These are phyloP conservation scores for Serrognathus titanus DNA, from an alignment of 2,888 invertebrate genomes.

Conservation along the genomic window DNA sequence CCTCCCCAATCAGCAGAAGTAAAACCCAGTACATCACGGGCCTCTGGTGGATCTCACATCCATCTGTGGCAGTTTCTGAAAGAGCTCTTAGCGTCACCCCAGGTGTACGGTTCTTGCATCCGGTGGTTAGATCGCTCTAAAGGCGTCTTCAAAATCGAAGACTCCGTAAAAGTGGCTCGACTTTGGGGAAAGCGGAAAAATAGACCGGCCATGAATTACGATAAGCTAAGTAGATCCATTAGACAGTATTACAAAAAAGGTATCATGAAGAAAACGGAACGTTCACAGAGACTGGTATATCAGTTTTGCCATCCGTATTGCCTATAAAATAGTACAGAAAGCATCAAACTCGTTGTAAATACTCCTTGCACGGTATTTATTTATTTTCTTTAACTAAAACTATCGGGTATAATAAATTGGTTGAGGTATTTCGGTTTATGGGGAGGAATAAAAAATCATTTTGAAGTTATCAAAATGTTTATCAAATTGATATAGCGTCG, in stretches of 20 bases:
- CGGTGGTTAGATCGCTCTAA: conserved; percentile 94
- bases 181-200: conserved; percentile 98
- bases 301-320: conserved; percentile 97
- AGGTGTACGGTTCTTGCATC: conserved; percentile 89
- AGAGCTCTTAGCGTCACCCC: conserved; percentile 86
- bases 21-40: conserved; percentile 36
- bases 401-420: conserved; percentile 12
- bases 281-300: conserved; percentile 96
- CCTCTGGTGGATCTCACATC: conserved; percentile 73
- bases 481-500: conserved; percentile 26
- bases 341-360: conserved; percentile 17
- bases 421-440: conserved; percentile 13
- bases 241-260: conserved; percentile 99
- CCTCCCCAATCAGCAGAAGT: conserved; percentile 27
- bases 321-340: conserved; percentile 55
- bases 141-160: conserved; percentile 98
- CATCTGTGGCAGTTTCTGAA: conserved; percentile 99
- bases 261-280: conserved; percentile 98
- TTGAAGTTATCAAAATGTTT: conserved; percentile 44
- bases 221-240: conserved; percentile 95
- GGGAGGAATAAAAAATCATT: conserved; percentile 28
- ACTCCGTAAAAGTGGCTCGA: conserved; percentile 94
- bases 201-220: conserved; percentile 99
- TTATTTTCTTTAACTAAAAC: conserved; percentile 18
- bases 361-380: conserved; percentile 20